phyloP scores from a whole-genome alignment of 2,888 invertebrate genomes.

The Hedychridium roseum region DNA sequence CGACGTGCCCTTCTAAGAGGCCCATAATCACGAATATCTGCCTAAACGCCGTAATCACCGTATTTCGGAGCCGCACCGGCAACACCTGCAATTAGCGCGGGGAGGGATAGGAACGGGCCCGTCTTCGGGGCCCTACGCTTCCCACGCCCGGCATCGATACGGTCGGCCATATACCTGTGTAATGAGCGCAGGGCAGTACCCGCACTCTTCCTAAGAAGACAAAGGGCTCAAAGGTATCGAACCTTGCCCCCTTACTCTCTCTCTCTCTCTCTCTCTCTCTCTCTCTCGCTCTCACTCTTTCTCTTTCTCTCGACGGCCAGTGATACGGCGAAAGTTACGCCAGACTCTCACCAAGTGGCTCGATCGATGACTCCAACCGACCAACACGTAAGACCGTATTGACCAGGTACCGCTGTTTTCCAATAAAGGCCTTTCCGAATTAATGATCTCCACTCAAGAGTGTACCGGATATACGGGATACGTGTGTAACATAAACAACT shows the following conservation, averaged over 20 bases:
- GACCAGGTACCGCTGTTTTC: too few species aligned
- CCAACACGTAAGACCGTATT: too few species aligned
- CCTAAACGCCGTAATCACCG: conserved; percentile 52
- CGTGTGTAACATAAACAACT: too few species aligned
- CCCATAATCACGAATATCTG: conserved; percentile 42
- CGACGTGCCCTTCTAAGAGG: conserved; percentile 21
- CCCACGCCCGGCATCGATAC: conserved; percentile 36
- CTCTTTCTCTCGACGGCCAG: background rate
- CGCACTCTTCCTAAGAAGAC: conserved; percentile 16
- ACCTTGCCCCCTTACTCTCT: background rate
- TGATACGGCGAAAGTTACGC: too few species aligned
- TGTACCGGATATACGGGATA: too few species aligned
- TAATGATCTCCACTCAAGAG: too few species aligned
- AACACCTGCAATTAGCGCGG: conserved; percentile 54
- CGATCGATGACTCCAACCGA: too few species aligned
- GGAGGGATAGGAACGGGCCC: too few species aligned
- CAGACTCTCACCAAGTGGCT: too few species aligned
- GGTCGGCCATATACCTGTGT: conserved; percentile 11
- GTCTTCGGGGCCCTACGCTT: conserved; percentile 27
- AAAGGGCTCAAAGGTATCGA: conserved; percentile 15
- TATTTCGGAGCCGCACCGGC: conserved; percentile 39
- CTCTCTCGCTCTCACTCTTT: background rate
- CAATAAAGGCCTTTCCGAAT: too few species aligned
- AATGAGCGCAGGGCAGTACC: conserved; percentile 8
- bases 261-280: background rate